Base-by-base conservation (phyloP, 1,140 invertebrate genomes). In the Hydropsyche tenuis region DNA sequence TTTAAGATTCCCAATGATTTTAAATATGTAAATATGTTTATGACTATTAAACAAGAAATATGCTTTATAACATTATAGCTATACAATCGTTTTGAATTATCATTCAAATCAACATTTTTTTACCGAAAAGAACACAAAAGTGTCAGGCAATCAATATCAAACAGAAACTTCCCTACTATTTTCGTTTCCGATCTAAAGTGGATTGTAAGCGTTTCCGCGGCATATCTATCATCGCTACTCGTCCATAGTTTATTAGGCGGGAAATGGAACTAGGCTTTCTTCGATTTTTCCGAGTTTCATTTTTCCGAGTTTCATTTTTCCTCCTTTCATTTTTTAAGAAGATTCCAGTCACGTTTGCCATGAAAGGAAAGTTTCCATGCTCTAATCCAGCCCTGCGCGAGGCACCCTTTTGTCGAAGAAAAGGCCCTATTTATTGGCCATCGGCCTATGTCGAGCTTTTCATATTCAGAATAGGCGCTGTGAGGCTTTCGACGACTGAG, bases 321-420 rank as follows among this genome's bases (percentile, higher is more conserved):
- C 14, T 22, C 16, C 22, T 7, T 11, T 22, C 64, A 20, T 7
- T 7, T 23, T 43, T 16, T 30, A 65, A 42, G 65, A 14, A 64
- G 27, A 73, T 73, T 73, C 72, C 12, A 62, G 72, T 73, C 72
- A 73, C 72, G 72, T 73, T 23, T 45, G 5, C 65, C 72, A 23
- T 37, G 22, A 70, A 64, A 64, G 60, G 42, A 56, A 72, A 62
- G 56, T 51, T 37, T 64, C 37, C 70, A 20, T 25, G 25, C 42
- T 60, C 70, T 72, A 72, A 72, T 72, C 70, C 70, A 56, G 51
- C 48, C 51, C 48, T 16, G 68, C 23, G 51, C 22, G 51, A 16
- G 18, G 48, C 37, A 48, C 65, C n/a, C 23, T 70, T 70, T 70
- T 70, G 51, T 70, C 51, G 48, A 20, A 46, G 30, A 46, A 25